phyloP scores from a whole-genome alignment of 2,113 vertebrate genomes.

The Arizona elegans region DNA sequence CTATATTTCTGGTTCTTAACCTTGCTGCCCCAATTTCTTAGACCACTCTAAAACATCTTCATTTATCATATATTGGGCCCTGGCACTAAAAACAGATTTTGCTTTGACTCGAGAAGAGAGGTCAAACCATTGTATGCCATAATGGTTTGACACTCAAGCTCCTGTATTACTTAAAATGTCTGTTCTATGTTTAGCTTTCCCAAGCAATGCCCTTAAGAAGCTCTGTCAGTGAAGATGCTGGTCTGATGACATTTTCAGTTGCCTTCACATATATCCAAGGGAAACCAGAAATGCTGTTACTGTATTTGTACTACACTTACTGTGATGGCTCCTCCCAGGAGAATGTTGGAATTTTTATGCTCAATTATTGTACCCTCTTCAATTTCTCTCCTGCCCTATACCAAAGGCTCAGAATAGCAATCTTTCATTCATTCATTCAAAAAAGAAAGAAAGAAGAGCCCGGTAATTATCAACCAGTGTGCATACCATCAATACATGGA shows the following conservation, averaged over 20 bases:
- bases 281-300: constrained; percentile 6
- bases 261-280: background rate
- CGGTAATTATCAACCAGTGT: background rate
- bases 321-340: background rate
- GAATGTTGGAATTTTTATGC: constrained; percentile 15
- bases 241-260: background rate
- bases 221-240: constrained; percentile 1
- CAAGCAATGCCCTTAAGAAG: background rate
- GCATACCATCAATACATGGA: background rate
- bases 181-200: background rate
- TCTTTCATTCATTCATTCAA: background rate
- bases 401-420: background rate
- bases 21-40: constrained; percentile 36
- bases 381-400: background rate
- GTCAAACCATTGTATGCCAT: constrained; percentile 13
- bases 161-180: background rate
- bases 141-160: constrained; percentile 16
- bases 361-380: constrained; percentile 18
- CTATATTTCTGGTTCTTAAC: constrained; percentile 29
- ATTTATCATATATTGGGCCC: background rate
- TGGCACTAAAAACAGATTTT: background rate
- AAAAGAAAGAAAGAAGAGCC: background rate
- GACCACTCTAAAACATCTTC: constrained; percentile 27
- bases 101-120: constrained; percentile 14
- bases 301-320: no score